Evolutionary conservation across 2,113 vertebrate genomes (phyloP), one percentile per base, ranked within the genome.

Genomic region (Anser cygnoides): DNA sequence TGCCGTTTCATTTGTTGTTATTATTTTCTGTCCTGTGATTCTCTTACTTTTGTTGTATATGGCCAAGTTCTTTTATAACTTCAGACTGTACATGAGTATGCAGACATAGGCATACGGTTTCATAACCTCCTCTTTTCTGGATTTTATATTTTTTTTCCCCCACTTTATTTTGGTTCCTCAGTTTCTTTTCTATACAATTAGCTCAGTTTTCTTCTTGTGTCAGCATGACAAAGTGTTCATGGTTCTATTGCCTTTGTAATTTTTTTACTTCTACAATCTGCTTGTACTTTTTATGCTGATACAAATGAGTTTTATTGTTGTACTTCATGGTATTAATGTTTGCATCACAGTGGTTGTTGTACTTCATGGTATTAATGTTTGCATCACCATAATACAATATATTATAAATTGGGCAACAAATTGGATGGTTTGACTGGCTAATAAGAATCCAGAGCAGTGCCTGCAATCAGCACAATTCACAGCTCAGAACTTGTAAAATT

Each of bases 261-360:
- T 76, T 77, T 35, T 81, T 77, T 57, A 66, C 86, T 90, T 90
- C 73, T 92, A 33, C 85, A 90, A 62, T 90, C 79, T 62, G 3
- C 4, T 4, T 15, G 49, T 77, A 90, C 68, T 73, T 96, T 94
- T 96, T 88, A 84, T 91, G 70, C 55, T 80, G 73, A 61, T 80
- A 49, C 16, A 80, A 61, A 82, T 75, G 80, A 93, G 70, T 93
- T 97, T 98, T 97, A 95, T 97, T 80, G 35, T 85, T 68, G 33
- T 65, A 49, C 57, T 94, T 94, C 79, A 61, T 37, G 77, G 75
- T 97, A 96, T 97, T 97, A 92, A 96, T 94, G 95, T 90, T 96
- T 96, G 91, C 85, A 87, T 97, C 71, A 59, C 1, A 37, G n/a
- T 44, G 91, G 94, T 96, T 80, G 37, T 84, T 66, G 33, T 66